A percentile compares a stretch with the other conserved stretches of the same genome.
Evolutionary conservation across 1,140 invertebrate genomes (phyloP).

Genomic region (Heliconius hermathena): DNA sequence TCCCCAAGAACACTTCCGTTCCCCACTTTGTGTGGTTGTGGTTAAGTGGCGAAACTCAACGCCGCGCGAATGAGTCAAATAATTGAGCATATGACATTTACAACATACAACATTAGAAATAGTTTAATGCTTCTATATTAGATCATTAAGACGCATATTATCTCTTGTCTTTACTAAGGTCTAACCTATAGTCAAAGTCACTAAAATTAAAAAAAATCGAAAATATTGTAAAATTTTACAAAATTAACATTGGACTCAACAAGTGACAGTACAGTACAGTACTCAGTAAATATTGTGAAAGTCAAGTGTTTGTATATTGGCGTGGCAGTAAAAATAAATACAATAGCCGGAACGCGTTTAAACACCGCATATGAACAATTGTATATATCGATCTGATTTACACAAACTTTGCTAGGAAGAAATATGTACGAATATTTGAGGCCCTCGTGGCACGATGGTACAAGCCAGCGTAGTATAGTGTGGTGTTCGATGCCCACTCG

Average conservation of each 20-base stretch:
- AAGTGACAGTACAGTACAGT: constrained; percentile 47
- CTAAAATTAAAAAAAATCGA: neutral
- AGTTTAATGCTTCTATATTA: too few relatives aligned
- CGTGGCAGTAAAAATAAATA: constrained; percentile 65
- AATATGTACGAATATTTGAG: neutral
- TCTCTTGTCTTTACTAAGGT: too few relatives aligned
- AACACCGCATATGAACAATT: constrained; percentile 37
- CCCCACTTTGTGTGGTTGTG: too few relatives aligned
- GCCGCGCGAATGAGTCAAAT: neutral
- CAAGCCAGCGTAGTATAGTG: too few relatives aligned
- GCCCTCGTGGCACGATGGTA: too few relatives aligned
- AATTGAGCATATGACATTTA: neutral
- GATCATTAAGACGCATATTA: too few relatives aligned
- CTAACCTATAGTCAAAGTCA: too few relatives aligned
- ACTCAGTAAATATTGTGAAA: constrained; percentile 47
- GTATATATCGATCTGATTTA: constrained; percentile 50
- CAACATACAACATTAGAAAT: too few relatives aligned
- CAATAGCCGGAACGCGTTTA: constrained; percentile 48
- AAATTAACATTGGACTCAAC: constrained; percentile 31
- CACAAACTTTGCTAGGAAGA: neutral
- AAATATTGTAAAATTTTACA: neutral
- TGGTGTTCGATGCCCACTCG: too few relatives aligned
- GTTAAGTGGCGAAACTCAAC: too few relatives aligned
- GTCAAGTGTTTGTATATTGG: constrained; percentile 53
- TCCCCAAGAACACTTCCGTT: too few relatives aligned